phyloP scores from a whole-genome alignment of 2,888 invertebrate genomes.

The Bugulina stolonifera region DNA sequence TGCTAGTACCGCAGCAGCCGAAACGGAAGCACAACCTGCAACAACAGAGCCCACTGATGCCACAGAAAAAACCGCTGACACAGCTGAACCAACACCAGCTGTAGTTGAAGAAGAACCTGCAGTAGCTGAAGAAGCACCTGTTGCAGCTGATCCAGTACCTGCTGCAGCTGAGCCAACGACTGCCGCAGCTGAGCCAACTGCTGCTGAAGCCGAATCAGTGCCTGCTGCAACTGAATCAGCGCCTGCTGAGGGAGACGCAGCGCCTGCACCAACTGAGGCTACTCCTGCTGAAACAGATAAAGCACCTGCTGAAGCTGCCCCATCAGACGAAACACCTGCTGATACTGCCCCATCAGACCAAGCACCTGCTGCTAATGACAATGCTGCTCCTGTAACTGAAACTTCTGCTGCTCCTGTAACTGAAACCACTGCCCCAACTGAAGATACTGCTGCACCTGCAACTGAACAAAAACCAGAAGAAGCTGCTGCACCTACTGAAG shows the following conservation, averaged over 20 bases:
- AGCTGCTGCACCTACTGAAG: not conserved
- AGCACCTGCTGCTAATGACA: not conserved
- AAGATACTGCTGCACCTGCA: not conserved
- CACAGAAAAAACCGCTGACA: slow-evolving; percentile 20
- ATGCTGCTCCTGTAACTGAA: not conserved
- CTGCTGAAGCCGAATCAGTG: not conserved
- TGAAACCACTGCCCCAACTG: not conserved
- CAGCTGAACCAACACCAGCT: slow-evolving; percentile 7
- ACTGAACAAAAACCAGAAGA: not conserved
- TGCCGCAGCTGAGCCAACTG: not conserved
- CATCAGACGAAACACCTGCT: not conserved
- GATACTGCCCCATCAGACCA: not conserved
- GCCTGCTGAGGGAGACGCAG: not conserved
- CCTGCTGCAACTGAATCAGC: not conserved
- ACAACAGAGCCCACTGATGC: slow-evolving; percentile 9
- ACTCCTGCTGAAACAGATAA: not conserved
- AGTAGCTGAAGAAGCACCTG: slow-evolving; percentile 26
- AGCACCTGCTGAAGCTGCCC: slow-evolving; percentile 9
- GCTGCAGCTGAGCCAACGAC: slow-evolving; percentile 24
- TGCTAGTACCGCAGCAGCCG: slow-evolving; percentile 26
- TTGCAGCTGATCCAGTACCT: slow-evolving; percentile 12
- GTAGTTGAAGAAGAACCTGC: slow-evolving; percentile 17
- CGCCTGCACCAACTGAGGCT: not conserved
- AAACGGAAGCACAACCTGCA: slow-evolving; percentile 25
- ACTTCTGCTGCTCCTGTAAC: not conserved